phyloP scores from a whole-genome alignment of 1,140 invertebrate species.

The Atopsyche davidsoni region DNA sequence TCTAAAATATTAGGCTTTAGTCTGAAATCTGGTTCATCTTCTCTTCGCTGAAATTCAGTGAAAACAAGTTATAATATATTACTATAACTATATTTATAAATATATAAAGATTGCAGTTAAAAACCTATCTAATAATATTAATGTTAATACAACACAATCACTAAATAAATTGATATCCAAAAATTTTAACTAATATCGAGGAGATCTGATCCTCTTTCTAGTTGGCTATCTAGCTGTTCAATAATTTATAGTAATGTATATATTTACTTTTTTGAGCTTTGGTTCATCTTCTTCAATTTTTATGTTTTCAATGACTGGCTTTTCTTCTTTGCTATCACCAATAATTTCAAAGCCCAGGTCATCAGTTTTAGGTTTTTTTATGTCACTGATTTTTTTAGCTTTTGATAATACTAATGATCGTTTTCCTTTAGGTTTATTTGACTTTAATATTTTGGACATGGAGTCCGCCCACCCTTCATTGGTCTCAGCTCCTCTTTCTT shows the following conservation, averaged over 20 bases:
- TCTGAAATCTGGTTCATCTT: conserved; percentile 59
- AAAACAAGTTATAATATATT: too few relatives aligned
- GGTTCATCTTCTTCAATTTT: conserved; percentile 29
- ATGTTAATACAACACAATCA: too few relatives aligned
- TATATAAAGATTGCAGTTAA: too few relatives aligned
- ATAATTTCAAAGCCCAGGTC: conserved; percentile 50
- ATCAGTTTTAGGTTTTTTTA: conserved; percentile 45
- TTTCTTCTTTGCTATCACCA: conserved; percentile 43
- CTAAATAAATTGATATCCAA: conserved; percentile 17
- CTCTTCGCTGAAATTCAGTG: conserved; percentile 56
- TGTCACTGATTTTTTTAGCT: conserved; percentile 62
- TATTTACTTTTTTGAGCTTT: conserved; percentile 24
- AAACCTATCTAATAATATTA: conserved; percentile 5
- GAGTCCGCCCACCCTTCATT: conserved; percentile 64
- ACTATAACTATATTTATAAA: too few relatives aligned
- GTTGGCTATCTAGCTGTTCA: too few relatives aligned
- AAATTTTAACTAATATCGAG: conserved; percentile 6
- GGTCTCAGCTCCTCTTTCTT: conserved; percentile 23
- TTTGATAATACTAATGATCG: conserved; percentile 67
- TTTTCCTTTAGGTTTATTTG: conserved; percentile 67
- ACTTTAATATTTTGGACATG: conserved; percentile 66
- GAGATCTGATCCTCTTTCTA: too few relatives aligned
- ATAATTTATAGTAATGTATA: too few relatives aligned
- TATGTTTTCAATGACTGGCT: conserved; percentile 37
- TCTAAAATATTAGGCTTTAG: conserved; percentile 68